These are phyloP conservation scores for Pissodes strobi DNA, from an alignment of 1,140 invertebrate genomes.

Conservation along the genomic window DNA sequence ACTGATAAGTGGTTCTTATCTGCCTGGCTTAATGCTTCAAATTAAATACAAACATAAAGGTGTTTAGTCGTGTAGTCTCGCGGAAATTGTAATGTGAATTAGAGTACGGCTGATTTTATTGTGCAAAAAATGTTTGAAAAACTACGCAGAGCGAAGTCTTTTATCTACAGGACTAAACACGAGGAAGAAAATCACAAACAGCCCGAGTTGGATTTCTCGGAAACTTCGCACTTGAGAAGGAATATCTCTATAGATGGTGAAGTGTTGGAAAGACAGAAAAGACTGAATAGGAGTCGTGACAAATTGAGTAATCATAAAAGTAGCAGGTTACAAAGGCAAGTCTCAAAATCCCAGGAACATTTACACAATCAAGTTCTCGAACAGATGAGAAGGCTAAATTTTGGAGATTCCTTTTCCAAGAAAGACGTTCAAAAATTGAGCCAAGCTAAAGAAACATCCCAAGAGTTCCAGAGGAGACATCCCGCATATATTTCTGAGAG, in stretches of 20 bases:
- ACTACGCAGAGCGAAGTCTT: conserved; percentile 44
- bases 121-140: conserved; percentile 49
- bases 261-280: conserved; percentile 17
- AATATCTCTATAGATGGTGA: conserved; percentile 23
- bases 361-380: conserved; percentile 18
- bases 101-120: neutral
- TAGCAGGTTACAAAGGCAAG: conserved; percentile 5
- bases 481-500: neutral
- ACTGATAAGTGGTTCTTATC: conserved; percentile 24
- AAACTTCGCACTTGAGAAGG: conserved; percentile 27
- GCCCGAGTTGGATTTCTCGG: conserved; percentile 19
- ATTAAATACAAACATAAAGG: conserved; percentile 23
- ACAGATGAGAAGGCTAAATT: conserved; percentile 19
- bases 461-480: neutral
- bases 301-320: neutral
- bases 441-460: neutral
- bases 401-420: conserved; percentile 22
- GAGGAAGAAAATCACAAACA: conserved; percentile 3
- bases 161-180: conserved; percentile 19
- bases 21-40: conserved; percentile 9
- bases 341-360: conserved; percentile 16
- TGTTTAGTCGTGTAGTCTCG: neutral
- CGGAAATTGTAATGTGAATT: neutral
- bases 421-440: neutral
- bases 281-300: neutral